Conservation (phyloP, 2,888 invertebrate genomes). For the Chloroclysta siterata region DNA sequence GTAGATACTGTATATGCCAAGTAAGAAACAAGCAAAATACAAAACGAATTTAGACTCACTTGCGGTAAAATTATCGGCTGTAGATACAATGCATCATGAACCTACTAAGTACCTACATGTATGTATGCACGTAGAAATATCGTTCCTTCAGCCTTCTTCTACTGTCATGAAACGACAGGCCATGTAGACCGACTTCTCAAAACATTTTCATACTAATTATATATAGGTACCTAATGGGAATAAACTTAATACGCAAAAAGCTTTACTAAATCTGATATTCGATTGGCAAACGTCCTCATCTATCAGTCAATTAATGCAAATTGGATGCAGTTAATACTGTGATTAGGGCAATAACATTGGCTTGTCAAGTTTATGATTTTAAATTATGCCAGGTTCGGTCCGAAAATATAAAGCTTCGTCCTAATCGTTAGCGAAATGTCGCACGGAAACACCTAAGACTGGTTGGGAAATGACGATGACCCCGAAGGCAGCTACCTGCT, state of each 20-base stretch:
- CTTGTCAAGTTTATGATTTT: conserved; percentile 46
- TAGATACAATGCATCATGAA: no score
- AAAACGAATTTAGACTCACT: conserved; percentile 3
- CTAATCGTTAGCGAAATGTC: conserved; percentile 75
- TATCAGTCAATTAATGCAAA: conserved; percentile 33
- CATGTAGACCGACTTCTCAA: conserved; percentile 15
- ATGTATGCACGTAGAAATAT: conserved; percentile 58
- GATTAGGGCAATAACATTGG: conserved; percentile 48
- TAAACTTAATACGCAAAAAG: not conserved
- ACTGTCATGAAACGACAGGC: conserved; percentile 46
- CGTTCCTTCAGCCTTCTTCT: conserved; percentile 57
- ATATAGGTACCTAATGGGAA: no score
- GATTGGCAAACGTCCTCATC: not conserved
- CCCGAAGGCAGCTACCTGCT: conserved; percentile 73
- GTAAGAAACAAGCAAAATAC: no score
- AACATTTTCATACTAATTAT: no score
- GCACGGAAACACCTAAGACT: conserved; percentile 69
- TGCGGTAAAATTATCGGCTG: conserved; percentile 21
- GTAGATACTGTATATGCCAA: no score
- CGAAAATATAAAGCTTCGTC: conserved; percentile 57
- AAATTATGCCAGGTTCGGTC: conserved; percentile 43
- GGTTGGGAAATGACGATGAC: conserved; percentile 79
- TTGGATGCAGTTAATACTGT: conserved; percentile 38
- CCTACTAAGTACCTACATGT: not conserved
- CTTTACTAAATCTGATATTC: not conserved